phyloP scores from a whole-genome alignment of 2,113 vertebrate species.

The Piprites chloris region DNA sequence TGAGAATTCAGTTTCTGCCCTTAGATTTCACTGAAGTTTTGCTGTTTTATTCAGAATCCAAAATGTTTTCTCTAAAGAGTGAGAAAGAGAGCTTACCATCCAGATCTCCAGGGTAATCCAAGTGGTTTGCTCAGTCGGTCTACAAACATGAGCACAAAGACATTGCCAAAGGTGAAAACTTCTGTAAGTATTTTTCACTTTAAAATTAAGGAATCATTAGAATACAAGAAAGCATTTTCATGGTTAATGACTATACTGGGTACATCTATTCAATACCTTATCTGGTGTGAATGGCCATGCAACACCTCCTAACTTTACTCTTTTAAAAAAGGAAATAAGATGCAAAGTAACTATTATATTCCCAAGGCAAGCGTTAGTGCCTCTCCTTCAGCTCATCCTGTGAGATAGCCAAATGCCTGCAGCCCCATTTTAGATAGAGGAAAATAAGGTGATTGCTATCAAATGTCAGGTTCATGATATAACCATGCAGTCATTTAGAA shows the following conservation, averaged over 20 bases:
- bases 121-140: background rate
- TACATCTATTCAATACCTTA: background rate
- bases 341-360: conserved; percentile 49
- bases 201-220: background rate
- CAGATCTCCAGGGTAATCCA: background rate
- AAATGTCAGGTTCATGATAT: background rate
- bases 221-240: background rate
- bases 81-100: background rate
- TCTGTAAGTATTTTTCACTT: background rate
- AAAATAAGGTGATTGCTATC: background rate
- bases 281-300: conserved; percentile 21
- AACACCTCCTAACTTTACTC: background rate
- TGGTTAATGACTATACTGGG: background rate
- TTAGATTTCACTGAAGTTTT: background rate
- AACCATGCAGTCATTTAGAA: background rate
- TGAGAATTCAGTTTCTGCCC: background rate
- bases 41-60: background rate
- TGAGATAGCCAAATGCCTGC: background rate
- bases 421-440: background rate
- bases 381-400: background rate
- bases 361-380: background rate
- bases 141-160: background rate
- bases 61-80: background rate
- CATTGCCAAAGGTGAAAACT: background rate
- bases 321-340: conserved; percentile 2